Evolutionary conservation across 2,888 invertebrate genomes (phyloP), one percentile per base, ranked within the genome.

Genomic region (Encarsia formosa): DNA sequence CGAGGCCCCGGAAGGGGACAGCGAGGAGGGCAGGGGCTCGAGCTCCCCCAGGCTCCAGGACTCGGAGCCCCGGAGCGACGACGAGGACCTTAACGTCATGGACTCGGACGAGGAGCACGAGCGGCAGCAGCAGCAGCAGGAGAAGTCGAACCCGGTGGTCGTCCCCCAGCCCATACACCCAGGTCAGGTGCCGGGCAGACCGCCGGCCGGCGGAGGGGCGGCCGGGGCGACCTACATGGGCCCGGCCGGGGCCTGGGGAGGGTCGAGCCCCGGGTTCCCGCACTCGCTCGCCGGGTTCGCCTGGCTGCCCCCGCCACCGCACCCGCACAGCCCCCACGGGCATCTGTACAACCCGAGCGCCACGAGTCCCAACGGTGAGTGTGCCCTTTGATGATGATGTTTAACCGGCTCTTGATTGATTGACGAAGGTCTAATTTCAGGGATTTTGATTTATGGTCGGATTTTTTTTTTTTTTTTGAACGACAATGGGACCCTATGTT

Each of bases 121-220:
- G 38, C 15, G 23, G 34, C 35, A 2, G 22, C 19, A 11, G 38
- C 65, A 65, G 56, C 68, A 68, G 57, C 71, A 73, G 60, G 71
- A 71, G 58, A 73, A 73, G 52, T 69, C 73, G 35, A 70, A 82
- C 2, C 84, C 85, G 44, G 78, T 85, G 60, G 80, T 85, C 45
- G 80, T 85, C 45, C 85, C 85, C 2, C 85, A 85, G 70, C 84
- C 85, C 44, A 71, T 85, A 61, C 79, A 80, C 63, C 78, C 80
- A 5, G 78, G 79, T 19, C 73, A 85, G 65, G 82, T 83, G 56
- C 75, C n/a, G n/a, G n/a, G n/a, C n/a, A 84, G 67, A 70, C 83
- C 61, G 78, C 61, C 76, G 80, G 59, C 75, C 74, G 63, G 65
- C 74, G 49, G 82, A 82, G 56, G 16, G 82, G 80, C 80, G 8